Conservation (phyloP, 2,797 vertebrate genomes). For the Allobates femoralis region DNA sequence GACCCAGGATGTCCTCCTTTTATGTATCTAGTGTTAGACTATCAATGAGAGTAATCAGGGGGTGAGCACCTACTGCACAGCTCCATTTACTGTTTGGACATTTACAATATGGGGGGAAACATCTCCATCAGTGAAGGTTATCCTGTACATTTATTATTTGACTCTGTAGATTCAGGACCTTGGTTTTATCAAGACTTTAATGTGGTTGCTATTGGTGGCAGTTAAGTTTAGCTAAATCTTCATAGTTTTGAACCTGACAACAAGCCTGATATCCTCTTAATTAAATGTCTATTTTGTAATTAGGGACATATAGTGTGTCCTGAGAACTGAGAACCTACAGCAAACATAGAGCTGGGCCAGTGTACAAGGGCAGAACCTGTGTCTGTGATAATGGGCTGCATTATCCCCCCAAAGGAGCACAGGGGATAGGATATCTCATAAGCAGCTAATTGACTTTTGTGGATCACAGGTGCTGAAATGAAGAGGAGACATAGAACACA, state of each 20-base stretch:
- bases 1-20: background rate
- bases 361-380: slow-evolving; percentile 8
- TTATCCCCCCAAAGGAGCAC: background rate
- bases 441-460: background rate
- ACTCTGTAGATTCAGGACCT: background rate
- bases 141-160: background rate
- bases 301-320: background rate
- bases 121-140: background rate
- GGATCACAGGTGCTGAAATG: background rate
- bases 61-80: no score
- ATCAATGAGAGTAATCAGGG: background rate
- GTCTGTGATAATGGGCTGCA: background rate
- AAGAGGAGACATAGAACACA: background rate
- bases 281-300: background rate
- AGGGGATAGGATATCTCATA: background rate
- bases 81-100: background rate
- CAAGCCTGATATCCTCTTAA: background rate
- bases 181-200: background rate
- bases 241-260: background rate
- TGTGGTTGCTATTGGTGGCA: background rate
- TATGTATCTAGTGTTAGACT: background rate
- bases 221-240: background rate
- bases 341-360: background rate
- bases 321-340: background rate
- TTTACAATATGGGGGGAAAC: background rate